Percentiles rank a stretch among this genome's conserved stretches.
Conservation (phyloP, 2,797 vertebrate species). For the Ispidina lecontei region DNA sequence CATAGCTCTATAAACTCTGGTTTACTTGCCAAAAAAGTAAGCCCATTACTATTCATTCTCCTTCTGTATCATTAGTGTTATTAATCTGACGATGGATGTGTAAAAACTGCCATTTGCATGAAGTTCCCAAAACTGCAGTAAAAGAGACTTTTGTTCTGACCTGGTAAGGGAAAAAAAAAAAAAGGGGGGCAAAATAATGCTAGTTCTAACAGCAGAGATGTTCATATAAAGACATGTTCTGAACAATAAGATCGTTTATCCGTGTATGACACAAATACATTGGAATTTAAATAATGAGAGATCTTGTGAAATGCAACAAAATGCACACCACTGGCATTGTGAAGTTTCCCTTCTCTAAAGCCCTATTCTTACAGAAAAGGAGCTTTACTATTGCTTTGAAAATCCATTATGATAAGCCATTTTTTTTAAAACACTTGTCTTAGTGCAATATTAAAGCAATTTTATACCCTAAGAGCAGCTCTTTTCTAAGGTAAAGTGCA, state of each 20-base stretch:
- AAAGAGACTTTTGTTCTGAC: conserved; percentile 78
- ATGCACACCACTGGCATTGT: conserved; percentile 55
- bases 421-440: conserved; percentile 62
- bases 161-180: not conserved
- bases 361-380: conserved; percentile 62
- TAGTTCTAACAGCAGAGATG: conserved; percentile 67
- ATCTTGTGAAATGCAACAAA: conserved; percentile 75
- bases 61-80: conserved; percentile 61
- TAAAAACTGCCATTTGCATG: conserved; percentile 61
- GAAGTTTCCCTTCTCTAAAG: conserved; percentile 65
- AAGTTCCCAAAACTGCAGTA: conserved; percentile 69
- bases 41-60: conserved; percentile 51
- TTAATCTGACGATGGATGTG: conserved; percentile 66
- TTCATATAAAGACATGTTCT: conserved; percentile 73
- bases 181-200: conserved; percentile 56
- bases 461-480: conserved; percentile 71
- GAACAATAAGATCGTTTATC: conserved; percentile 81
- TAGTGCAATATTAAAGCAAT: conserved; percentile 75
- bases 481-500: conserved; percentile 57
- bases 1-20: conserved; percentile 32
- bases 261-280: conserved; percentile 76
- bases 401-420: conserved; percentile 74
- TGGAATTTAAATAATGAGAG: conserved; percentile 78
- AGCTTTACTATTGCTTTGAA: conserved; percentile 71
- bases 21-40: conserved; percentile 64